Base-by-base conservation (phyloP, 2,113 vertebrate genomes). In the Ameiurus melas region DNA sequence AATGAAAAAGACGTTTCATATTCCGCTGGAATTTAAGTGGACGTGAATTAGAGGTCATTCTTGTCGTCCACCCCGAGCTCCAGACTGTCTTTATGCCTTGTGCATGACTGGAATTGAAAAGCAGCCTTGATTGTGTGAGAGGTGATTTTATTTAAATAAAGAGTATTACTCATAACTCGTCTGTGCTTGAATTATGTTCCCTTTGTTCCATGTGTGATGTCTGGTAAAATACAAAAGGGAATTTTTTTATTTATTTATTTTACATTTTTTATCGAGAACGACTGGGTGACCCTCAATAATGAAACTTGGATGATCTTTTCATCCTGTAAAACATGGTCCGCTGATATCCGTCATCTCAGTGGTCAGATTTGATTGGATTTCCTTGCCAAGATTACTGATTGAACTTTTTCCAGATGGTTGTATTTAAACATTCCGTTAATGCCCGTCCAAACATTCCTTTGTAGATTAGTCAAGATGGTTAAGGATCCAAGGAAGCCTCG, bases 401-500 rank as follows among this genome's bases (percentile, higher is more conserved):
- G 58, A 57, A 57, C 6, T n/a, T 79, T 79, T 36, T 79, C 7
- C 25, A n/a, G 25, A 14, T 33, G 3, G 1, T 19, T 57, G 14
- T 33, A 17, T 53, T 51, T 16, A 33, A 80, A 1, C 8, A 6
- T 39, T 39, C 6, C 10, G 33, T 1, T 82, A 68, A 88, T 43
- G 4, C 17, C 81, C 25, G 77, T 39, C 19, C 0, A 20, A 80
- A 47, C 20, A 4, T 77, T 88, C 70, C 73, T 89, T 77, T 87
- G 20, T 89, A 93, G 53, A 89, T 95, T 94, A 93, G 94, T 85
- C 89, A 98, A 96, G 94, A 99, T 99, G 98, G 97, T 92, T 82
- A 98, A 98, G 95, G 97, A 99, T 95, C 97, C 97, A 87, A 97
- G 95, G 92, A 99, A 98, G 94, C 98, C 97, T 1, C 96, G 96